These are phyloP conservation scores for Aporophyla lueneburgensis DNA, from an alignment of 2,888 invertebrate species.

Conservation along the genomic window DNA sequence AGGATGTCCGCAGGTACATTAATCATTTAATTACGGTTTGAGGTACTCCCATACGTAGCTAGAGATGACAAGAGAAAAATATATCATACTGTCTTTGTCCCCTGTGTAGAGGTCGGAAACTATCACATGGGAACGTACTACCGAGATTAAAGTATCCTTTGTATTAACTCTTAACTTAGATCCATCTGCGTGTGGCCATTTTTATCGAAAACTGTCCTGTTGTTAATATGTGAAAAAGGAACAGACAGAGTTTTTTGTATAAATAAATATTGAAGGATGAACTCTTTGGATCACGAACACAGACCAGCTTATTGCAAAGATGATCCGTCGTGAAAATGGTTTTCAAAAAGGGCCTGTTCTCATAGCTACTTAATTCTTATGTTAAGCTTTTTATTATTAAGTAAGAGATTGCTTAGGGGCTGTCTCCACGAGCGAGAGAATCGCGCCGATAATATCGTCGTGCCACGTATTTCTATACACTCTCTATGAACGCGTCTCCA, in stretches of 20 bases:
- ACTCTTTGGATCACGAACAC: background rate
- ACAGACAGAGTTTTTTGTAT: background rate
- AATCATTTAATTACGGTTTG: background rate
- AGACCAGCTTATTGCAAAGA: background rate
- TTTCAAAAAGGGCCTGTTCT: background rate
- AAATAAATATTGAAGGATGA: background rate
- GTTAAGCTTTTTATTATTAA: background rate
- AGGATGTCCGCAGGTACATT: background rate
- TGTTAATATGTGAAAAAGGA: background rate
- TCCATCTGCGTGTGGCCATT: background rate
- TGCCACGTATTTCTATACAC: too few relatives aligned
- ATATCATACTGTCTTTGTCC: background rate
- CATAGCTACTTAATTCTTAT: background rate
- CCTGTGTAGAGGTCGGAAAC: background rate
- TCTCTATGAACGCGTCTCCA: too few relatives aligned
- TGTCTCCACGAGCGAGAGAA: too few relatives aligned
- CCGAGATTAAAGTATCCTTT: background rate
- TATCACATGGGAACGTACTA: background rate
- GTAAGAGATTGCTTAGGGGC: too few relatives aligned
- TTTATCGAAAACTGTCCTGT: background rate
- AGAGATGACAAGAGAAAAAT: background rate
- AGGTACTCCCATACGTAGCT: background rate
- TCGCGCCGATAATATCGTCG: too few relatives aligned
- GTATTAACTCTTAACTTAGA: background rate
- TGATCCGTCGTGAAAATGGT: background rate